These are phyloP conservation scores for Alloplasta piceator DNA, from an alignment of 2,888 invertebrate species.

Conservation along the genomic window DNA sequence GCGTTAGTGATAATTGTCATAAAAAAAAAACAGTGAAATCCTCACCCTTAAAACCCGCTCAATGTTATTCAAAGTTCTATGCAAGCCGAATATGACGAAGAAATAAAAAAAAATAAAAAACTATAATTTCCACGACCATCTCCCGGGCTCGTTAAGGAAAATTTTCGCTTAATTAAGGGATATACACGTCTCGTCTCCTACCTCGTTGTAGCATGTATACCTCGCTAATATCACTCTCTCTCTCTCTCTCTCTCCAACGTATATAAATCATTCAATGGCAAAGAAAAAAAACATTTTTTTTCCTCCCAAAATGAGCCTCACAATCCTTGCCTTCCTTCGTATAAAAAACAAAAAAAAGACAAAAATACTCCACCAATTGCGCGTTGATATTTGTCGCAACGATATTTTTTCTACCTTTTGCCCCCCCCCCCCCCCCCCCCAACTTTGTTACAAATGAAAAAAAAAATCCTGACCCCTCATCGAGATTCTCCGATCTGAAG, in stretches of 20 bases:
- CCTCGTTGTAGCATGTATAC: slow-evolving; percentile 65
- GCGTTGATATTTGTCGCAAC: slow-evolving; percentile 39
- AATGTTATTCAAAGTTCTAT: slow-evolving; percentile 40
- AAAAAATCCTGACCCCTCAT: too few species aligned
- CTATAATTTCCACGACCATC: slow-evolving; percentile 27
- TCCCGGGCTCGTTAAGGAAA: slow-evolving; percentile 42
- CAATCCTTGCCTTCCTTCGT: slow-evolving; percentile 62
- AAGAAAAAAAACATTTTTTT: slow-evolving; percentile 19
- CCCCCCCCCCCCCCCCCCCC: not conserved
- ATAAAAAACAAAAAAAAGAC: not conserved
- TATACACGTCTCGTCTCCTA: slow-evolving; percentile 64
- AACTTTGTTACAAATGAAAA: slow-evolving; percentile 16
- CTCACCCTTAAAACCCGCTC: slow-evolving; percentile 3
- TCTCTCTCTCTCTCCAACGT: slow-evolving; percentile 42
- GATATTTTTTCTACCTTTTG: slow-evolving; percentile 54
- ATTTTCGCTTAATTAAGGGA: slow-evolving; percentile 54
- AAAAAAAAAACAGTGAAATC: not conserved
- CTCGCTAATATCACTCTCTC: slow-evolving; percentile 49
- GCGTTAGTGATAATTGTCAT: not conserved
- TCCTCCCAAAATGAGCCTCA: slow-evolving; percentile 26
- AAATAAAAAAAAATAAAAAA: slow-evolving; percentile 21
- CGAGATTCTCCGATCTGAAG: too few species aligned
- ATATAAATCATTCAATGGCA: slow-evolving; percentile 40
- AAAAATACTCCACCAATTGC: slow-evolving; percentile 17
- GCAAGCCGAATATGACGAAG: slow-evolving; percentile 2